phyloP scores from a whole-genome alignment of 2,888 invertebrate species.

The Halictus quadricinctus region DNA sequence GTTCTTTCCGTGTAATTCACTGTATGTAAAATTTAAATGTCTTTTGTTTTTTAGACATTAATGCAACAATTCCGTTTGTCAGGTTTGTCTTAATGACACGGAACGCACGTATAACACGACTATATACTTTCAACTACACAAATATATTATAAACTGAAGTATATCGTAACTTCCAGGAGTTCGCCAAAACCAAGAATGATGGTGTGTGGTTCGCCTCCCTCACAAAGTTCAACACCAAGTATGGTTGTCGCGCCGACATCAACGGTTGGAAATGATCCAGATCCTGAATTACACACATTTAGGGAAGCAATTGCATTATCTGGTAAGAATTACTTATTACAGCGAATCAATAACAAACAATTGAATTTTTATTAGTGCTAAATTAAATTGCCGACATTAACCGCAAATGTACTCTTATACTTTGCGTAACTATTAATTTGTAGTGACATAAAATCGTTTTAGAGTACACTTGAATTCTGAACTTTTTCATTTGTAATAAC shows the following conservation, averaged over 20 bases:
- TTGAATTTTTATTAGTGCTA: background rate
- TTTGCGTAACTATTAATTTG: background rate
- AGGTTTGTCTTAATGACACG: slow-evolving; percentile 22
- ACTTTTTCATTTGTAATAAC: background rate
- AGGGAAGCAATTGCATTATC: slow-evolving; percentile 88
- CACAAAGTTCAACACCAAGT: slow-evolving; percentile 82
- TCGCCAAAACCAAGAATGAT: slow-evolving; percentile 84
- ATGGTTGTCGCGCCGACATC: slow-evolving; percentile 81
- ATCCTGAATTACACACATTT: slow-evolving; percentile 88
- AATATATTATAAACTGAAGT: background rate
- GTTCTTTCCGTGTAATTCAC: background rate
- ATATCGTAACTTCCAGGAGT: slow-evolving; percentile 77
- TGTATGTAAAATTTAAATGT: slow-evolving; percentile 9
- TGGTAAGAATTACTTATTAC: slow-evolving; percentile 77
- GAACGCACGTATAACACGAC: slow-evolving; percentile 16
- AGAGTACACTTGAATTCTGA: background rate
- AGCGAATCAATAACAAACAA: background rate
- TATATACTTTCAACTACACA: background rate
- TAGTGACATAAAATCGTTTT: background rate
- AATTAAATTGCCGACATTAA: background rate
- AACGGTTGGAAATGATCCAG: slow-evolving; percentile 82
- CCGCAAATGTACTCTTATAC: background rate
- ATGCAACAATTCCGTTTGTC: slow-evolving; percentile 23
- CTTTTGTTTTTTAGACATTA: slow-evolving; percentile 28
- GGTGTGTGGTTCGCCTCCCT: slow-evolving; percentile 80